phyloP scores from a whole-genome alignment of 2,113 vertebrate species.

The Leptocoma aspasia region DNA sequence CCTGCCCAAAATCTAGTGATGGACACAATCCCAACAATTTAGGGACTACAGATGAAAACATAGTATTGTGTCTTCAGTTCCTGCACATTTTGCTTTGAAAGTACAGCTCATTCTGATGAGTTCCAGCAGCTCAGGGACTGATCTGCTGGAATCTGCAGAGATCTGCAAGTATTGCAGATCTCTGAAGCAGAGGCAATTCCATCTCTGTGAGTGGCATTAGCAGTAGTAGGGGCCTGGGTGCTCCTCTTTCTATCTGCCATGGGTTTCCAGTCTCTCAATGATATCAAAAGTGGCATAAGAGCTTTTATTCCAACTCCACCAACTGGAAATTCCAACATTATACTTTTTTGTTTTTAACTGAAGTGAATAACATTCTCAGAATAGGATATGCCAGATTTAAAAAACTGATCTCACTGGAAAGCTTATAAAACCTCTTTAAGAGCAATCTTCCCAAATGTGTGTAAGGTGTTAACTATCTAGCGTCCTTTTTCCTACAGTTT shows the following conservation, averaged over 20 bases:
- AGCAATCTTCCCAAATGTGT: background rate
- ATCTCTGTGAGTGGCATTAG: accelerated
- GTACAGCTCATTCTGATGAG: background rate
- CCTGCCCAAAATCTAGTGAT: background rate
- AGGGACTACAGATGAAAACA: accelerated
- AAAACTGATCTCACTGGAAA: background rate
- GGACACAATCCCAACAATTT: background rate
- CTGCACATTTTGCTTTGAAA: background rate
- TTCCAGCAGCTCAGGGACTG: background rate
- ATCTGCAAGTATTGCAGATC: no score
- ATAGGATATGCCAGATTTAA: background rate
- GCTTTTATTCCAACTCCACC: background rate
- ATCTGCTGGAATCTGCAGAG: no score
- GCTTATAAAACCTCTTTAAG: background rate
- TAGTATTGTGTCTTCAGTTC: background rate
- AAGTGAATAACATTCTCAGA: background rate
- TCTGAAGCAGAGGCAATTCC: background rate
- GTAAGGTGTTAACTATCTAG: background rate
- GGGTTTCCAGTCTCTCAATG: background rate
- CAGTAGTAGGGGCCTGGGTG: background rate
- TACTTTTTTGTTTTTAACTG: background rate
- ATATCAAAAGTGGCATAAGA: background rate
- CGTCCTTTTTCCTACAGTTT: background rate
- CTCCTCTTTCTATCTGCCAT: background rate
- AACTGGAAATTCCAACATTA: background rate